Conservation (phyloP, 2,888 invertebrate genomes). For the Octonoba sinensis region DNA sequence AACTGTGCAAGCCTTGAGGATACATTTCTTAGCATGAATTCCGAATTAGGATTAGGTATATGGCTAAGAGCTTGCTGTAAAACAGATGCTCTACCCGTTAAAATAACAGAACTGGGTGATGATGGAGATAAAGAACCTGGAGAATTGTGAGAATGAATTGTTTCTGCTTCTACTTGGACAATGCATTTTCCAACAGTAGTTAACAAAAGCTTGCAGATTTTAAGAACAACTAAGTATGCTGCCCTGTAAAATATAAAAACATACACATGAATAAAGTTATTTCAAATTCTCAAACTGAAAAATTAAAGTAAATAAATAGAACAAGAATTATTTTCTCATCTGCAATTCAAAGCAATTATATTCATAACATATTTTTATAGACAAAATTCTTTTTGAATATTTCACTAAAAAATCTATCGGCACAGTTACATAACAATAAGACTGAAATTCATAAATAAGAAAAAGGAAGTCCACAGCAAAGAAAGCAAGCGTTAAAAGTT, state of each 20-base stretch:
- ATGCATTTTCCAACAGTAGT: slow-evolving; percentile 84
- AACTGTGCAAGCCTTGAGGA: slow-evolving; percentile 86
- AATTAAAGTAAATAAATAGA: not conserved
- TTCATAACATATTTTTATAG: no score
- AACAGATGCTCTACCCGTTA: slow-evolving; percentile 71
- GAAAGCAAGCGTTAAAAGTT: no score
- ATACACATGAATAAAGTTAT: not conserved
- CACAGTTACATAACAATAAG: no score
- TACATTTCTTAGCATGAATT: slow-evolving; percentile 86
- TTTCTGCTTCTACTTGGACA: slow-evolving; percentile 72
- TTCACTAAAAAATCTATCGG: no score
- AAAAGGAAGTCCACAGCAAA: no score
- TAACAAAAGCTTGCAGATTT: slow-evolving; percentile 88
- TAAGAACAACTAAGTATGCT: slow-evolving; percentile 88
- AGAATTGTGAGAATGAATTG: slow-evolving; percentile 59
- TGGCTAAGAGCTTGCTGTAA: slow-evolving; percentile 87
- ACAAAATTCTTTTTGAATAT: no score
- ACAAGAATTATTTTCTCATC: not conserved
- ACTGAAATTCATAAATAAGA: no score
- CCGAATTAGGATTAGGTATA: slow-evolving; percentile 86
- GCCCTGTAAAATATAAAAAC: slow-evolving; percentile 74
- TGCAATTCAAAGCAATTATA: no score
- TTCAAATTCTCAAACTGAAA: not conserved
- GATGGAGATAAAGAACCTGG: slow-evolving; percentile 29
- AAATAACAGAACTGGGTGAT: slow-evolving; percentile 26